Conservation (phyloP, 2,797 vertebrate genomes). For the Falco concolor region DNA sequence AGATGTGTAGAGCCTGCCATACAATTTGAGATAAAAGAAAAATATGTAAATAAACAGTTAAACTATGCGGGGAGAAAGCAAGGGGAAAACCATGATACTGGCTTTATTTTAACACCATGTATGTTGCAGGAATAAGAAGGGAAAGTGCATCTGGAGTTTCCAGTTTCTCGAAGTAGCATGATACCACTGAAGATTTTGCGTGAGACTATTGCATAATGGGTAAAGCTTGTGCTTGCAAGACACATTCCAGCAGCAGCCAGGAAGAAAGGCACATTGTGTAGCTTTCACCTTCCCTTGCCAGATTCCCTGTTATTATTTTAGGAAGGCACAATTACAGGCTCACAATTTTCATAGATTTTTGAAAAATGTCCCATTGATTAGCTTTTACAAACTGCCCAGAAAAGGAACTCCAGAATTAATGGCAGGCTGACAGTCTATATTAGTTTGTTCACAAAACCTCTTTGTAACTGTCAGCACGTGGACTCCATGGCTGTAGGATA, state of each 20-base stretch:
- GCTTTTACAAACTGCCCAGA: conserved; percentile 56
- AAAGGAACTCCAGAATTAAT: conserved; percentile 64
- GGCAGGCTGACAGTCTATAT: conserved; percentile 59
- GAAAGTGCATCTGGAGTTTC: not conserved
- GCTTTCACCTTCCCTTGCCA: not conserved
- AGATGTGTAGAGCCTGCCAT: not conserved
- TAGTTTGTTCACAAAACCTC: conserved; percentile 67
- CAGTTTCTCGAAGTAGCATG: not conserved
- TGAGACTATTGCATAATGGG: not conserved
- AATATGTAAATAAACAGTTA: conserved; percentile 22
- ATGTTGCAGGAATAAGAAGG: not conserved
- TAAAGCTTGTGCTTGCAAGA: not conserved
- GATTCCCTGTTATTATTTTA: conserved; percentile 19
- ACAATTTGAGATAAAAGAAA: not conserved
- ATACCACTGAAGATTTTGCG: not conserved
- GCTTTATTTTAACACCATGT: not conserved
- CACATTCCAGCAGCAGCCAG: not conserved
- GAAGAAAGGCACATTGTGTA: conserved; percentile 3
- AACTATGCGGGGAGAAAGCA: not conserved
- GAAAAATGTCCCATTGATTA: conserved; percentile 60
- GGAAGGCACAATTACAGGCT: conserved; percentile 27
- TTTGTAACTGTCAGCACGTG: conserved; percentile 68
- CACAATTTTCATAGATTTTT: conserved; percentile 54
- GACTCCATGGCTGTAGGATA: conserved; percentile 31
- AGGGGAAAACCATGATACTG: not conserved